Conservation (phyloP, 2,888 invertebrate species). For the Apotomis capreana region DNA sequence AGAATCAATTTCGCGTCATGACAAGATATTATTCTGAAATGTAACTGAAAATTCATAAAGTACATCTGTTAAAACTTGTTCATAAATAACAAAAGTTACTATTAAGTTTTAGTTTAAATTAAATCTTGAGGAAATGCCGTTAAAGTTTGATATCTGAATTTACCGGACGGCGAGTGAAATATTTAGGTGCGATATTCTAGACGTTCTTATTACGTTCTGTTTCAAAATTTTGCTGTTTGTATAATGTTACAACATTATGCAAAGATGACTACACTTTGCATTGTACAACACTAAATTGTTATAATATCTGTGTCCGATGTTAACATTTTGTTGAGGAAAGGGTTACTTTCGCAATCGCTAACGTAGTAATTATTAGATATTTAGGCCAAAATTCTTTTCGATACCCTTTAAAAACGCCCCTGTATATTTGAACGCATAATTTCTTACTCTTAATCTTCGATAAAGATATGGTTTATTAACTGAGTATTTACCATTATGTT, state of each 20-base stretch:
- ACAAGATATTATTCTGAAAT: not conserved
- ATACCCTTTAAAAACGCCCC: too few relatives aligned
- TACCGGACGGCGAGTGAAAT: slow-evolving; percentile 43
- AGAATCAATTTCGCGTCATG: slow-evolving; percentile 7
- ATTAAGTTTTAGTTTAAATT: not conserved
- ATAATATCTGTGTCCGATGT: too few relatives aligned
- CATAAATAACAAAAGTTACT: slow-evolving; percentile 1
- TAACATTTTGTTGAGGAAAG: too few relatives aligned
- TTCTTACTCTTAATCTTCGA: too few relatives aligned
- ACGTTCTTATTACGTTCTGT: slow-evolving; percentile 49
- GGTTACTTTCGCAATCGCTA: too few relatives aligned
- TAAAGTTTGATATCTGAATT: slow-evolving; percentile 46
- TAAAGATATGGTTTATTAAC: not conserved
- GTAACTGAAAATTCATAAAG: not conserved
- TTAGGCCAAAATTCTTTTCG: too few relatives aligned
- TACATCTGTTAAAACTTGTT: not conserved
- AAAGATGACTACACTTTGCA: too few relatives aligned
- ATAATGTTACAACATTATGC: slow-evolving; percentile 24
- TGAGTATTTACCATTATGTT: not conserved
- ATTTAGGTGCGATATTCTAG: slow-evolving; percentile 46
- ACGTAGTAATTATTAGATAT: too few relatives aligned
- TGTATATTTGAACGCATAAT: not conserved
- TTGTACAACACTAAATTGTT: too few relatives aligned
- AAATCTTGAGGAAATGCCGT: slow-evolving; percentile 41
- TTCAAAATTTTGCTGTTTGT: slow-evolving; percentile 28